Percentiles rank a stretch among this genome's conserved stretches.
These are phyloP conservation scores for Eptatretus atami DNA, from an alignment of 2,797 vertebrate genomes.

Conservation along the genomic window DNA sequence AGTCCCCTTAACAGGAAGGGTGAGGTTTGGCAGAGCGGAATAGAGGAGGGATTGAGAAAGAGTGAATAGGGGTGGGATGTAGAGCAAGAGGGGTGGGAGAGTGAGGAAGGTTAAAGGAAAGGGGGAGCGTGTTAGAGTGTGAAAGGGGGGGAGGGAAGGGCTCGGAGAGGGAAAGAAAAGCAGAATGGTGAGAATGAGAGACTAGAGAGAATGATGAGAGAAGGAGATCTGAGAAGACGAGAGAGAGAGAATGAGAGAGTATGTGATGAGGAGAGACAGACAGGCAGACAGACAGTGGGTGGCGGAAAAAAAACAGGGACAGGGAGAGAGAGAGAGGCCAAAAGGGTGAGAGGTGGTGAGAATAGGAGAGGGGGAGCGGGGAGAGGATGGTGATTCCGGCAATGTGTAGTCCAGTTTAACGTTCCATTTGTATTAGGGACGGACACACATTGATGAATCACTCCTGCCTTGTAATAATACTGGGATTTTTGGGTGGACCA, in stretches of 20 bases:
- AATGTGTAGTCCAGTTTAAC: too few species aligned
- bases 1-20: not conserved
- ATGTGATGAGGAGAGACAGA: not conserved
- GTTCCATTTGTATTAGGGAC: too few species aligned
- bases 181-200: not conserved
- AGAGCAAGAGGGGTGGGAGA: not conserved
- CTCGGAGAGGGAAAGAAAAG: not conserved
- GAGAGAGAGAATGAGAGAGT: not conserved
- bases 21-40: not conserved
- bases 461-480: too few species aligned
- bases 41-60: not conserved
- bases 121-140: not conserved
- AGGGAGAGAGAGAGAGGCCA: not conserved
- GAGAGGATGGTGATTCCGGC: too few species aligned
- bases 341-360: not conserved
- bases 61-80: not conserved
- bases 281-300: not conserved
- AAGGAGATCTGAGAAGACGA: not conserved
- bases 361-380: too few species aligned
- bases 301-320: not conserved
- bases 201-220: not conserved
- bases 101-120: not conserved
- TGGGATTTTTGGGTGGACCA: too few species aligned
- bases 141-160: not conserved
- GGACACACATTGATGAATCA: too few species aligned